Evolutionary conservation across 1,140 invertebrate genomes (phyloP).

Genomic region (Phenacoccus solenopsis): DNA sequence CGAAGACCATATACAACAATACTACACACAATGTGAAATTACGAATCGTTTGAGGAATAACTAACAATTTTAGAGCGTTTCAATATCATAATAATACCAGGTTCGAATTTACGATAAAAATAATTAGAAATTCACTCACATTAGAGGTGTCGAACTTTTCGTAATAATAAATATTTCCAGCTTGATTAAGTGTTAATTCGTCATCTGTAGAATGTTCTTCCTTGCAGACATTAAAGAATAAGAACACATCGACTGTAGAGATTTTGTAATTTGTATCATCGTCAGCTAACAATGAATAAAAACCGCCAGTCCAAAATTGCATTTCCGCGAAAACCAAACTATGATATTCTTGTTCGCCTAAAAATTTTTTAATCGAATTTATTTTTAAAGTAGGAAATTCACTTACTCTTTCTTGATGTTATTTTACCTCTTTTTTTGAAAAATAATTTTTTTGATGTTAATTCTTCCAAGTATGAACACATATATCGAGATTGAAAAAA

Average conservation of each 20-base stretch:
- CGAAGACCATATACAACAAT: no score
- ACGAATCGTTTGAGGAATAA: no score
- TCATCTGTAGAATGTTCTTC: not conserved
- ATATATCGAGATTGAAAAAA: not conserved
- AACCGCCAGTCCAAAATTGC: not conserved
- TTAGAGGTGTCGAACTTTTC: not conserved
- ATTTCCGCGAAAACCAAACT: not conserved
- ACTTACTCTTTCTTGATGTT: no score
- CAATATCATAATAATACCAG: no score
- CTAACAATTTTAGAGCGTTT: no score
- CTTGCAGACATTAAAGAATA: not conserved
- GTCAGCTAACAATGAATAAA: not conserved
- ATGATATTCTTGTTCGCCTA: not conserved
- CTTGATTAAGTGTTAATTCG: not conserved
- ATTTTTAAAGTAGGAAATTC: no score
- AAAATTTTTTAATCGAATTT: no score
- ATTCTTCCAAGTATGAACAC: conserved; percentile 7
- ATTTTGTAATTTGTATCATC: not conserved
- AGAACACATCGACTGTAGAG: not conserved
- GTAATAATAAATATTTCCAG: conserved; percentile 5
- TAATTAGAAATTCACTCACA: not conserved
- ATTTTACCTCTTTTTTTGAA: not conserved
- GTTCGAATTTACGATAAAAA: not conserved
- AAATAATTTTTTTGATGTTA: not conserved
- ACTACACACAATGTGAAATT: no score